Conservation (phyloP, 2,113 vertebrate species). For the Orycteropus afer region DNA sequence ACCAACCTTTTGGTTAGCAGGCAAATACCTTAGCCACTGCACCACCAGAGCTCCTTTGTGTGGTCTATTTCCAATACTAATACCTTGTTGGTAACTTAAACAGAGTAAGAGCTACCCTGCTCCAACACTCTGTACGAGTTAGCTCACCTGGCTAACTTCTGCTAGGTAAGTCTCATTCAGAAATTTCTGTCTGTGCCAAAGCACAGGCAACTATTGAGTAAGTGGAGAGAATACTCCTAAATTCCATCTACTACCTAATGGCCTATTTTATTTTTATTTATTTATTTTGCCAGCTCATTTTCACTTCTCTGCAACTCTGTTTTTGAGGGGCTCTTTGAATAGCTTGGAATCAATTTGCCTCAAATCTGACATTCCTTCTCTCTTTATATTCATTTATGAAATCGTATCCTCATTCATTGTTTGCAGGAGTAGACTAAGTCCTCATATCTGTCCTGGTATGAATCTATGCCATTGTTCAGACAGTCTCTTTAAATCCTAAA, state of each 20-base stretch:
- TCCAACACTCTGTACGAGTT: not conserved
- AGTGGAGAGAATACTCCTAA: not conserved
- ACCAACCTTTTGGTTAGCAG: too few relatives aligned
- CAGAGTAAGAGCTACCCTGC: not conserved
- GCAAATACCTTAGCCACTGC: too few relatives aligned
- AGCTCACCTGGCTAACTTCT: not conserved
- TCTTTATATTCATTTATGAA: not conserved
- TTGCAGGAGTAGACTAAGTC: not conserved
- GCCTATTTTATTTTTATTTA: not conserved
- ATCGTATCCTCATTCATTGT: not conserved
- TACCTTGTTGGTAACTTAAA: not conserved
- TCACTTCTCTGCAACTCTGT: not conserved
- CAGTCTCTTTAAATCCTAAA: not conserved
- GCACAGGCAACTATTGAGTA: not conserved
- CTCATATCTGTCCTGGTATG: not conserved
- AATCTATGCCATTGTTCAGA: not conserved
- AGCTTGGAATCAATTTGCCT: not conserved
- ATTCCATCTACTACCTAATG: not conserved
- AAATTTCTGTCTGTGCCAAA: not conserved
- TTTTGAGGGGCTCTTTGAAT: not conserved
- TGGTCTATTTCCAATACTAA: not conserved
- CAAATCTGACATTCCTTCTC: not conserved
- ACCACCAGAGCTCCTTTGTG: too few relatives aligned
- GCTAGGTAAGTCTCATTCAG: not conserved
- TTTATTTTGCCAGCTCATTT: not conserved